These are phyloP conservation scores for Cossypha dichroa DNA, from an alignment of 2,797 vertebrate species.

Conservation along the genomic window DNA sequence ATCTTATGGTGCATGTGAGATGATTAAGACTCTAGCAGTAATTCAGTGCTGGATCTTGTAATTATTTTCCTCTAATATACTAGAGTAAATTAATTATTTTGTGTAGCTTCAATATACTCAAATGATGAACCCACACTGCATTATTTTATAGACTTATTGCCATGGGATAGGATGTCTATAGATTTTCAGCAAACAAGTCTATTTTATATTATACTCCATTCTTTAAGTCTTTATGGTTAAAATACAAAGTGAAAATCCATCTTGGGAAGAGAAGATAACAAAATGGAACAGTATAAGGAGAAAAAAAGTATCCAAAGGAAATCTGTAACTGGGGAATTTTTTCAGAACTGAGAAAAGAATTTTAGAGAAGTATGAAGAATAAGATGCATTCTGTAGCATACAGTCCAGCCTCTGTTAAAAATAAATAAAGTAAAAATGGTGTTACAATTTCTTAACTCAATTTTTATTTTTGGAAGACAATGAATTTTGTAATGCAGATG, in stretches of 20 bases:
- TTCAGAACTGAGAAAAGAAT: neutral
- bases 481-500: neutral
- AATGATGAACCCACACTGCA: neutral
- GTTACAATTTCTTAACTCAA: neutral
- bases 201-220: neutral
- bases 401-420: neutral
- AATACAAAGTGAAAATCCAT: neutral
- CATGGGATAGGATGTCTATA: neutral
- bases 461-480: neutral
- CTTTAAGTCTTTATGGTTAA: neutral
- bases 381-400: neutral
- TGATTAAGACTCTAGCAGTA: constrained; percentile 3
- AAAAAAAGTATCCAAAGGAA: neutral
- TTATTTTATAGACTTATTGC: neutral
- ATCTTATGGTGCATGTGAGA: neutral
- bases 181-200: neutral
- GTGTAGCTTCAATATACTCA: neutral
- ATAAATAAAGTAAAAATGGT: neutral
- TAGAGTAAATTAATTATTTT: neutral
- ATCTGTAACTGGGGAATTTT: neutral
- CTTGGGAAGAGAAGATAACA: neutral
- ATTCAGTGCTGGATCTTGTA: neutral
- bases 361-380: neutral
- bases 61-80: neutral
- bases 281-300: neutral